phyloP scores from a whole-genome alignment of 2,113 vertebrate species.

The Dicentrarchus labrax region DNA sequence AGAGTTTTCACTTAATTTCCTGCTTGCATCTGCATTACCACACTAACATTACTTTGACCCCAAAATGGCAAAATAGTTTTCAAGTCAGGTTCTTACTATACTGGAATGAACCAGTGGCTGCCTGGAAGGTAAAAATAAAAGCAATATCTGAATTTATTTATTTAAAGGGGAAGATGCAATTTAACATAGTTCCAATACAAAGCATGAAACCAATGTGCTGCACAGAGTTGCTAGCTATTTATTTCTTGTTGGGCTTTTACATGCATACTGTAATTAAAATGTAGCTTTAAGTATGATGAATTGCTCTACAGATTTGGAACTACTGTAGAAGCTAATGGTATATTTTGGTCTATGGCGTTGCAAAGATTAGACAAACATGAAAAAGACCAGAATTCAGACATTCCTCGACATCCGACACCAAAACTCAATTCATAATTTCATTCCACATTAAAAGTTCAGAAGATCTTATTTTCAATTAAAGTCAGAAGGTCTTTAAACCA shows the following conservation, averaged over 20 bases:
- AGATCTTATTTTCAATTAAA: too few relatives aligned
- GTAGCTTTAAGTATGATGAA: too few relatives aligned
- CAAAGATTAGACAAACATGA: too few relatives aligned
- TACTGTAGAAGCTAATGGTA: background rate
- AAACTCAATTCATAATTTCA: background rate
- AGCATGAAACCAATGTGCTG: too few relatives aligned
- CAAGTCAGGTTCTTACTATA: background rate
- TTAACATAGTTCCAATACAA: too few relatives aligned
- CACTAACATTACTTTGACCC: background rate
- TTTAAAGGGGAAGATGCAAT: background rate
- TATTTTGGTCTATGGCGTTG: background rate
- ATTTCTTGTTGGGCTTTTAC: too few relatives aligned
- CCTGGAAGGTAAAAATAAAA: background rate
- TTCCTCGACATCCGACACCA: background rate
- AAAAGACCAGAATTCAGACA: too few relatives aligned
- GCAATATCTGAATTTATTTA: background rate
- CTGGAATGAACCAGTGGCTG: background rate
- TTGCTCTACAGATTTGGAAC: too few relatives aligned
- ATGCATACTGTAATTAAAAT: too few relatives aligned
- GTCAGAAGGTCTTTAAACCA: too few relatives aligned
- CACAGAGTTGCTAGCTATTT: too few relatives aligned
- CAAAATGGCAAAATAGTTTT: background rate
- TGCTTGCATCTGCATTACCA: background rate
- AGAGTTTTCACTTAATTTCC: background rate
- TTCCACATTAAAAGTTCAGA: too few relatives aligned